Evolutionary conservation across 2,113 vertebrate species (phyloP), one percentile per base, ranked within the genome.

Genomic region (Dromas ardeola): DNA sequence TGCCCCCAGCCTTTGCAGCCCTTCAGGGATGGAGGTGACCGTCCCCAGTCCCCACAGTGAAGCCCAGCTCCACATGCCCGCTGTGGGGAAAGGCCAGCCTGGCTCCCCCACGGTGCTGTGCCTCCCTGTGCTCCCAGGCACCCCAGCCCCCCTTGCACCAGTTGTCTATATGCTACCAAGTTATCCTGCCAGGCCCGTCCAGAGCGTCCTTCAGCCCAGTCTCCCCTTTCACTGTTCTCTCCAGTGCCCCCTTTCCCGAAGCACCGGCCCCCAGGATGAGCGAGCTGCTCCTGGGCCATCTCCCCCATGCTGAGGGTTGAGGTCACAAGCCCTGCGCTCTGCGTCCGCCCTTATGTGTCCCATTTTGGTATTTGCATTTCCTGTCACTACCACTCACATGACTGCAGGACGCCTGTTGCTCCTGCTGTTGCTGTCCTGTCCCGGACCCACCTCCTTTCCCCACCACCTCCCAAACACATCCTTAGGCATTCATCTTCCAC

Each of bases 161-260:
- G 8, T 58, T 58, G 22, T 6, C 50, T 32, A 10, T 2, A 0
- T 20, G 15, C 58, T 36, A 6, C 2, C 36, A 26, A 26, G 17
- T 49, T 23, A 15, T 36, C 85, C 40, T 77, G 26, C 36, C 40
- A 38, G 86, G 21, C 29, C 50, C 12, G 2, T 5, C 22, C 56
- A 67, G 15, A 50, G 42, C 19, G 3, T 10, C 82, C 47, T 73
- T 43, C 43, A 36, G 30, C 38, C 9, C 10, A 5, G 20, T 7
- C 1, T 5, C 22, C 17, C 9, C 23, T 30, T 52, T 8, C 56
- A 7, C 11, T 0, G 0, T 22, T 38, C 42, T 23, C 58, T 17
- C 12, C 3, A 0, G 12, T 45, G 29, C 30, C 26, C 20, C 20
- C 27, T 58, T 52, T 34, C 22, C 3, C 0, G 8, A 17, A 45